Evolutionary conservation across 2,113 vertebrate species (phyloP).

Genomic region (Bothrops jararaca): DNA sequence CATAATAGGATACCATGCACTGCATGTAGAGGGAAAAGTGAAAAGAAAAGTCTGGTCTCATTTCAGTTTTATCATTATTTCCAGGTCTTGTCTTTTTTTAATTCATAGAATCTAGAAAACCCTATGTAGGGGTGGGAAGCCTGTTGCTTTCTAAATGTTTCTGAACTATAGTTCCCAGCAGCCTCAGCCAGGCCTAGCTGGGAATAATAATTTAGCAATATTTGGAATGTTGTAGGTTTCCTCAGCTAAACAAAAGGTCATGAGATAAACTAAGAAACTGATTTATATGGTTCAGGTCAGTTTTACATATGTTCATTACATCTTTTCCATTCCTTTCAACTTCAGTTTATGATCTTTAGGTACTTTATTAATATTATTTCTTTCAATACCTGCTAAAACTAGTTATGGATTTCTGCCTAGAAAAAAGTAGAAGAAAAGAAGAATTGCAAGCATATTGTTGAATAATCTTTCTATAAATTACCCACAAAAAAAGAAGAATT

Average conservation of each 20-base stretch:
- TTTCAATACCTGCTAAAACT: neutral
- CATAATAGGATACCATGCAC: slow-evolving; percentile 3
- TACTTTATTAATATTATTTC: neutral
- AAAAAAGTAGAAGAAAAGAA: neutral
- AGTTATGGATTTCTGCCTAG: neutral
- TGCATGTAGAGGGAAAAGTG: neutral
- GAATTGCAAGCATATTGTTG: neutral
- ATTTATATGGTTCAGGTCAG: neutral
- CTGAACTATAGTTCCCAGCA: neutral
- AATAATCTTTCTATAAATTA: slow-evolving; percentile 3
- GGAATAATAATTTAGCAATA: neutral
- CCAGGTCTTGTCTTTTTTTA: neutral
- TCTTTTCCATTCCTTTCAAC: neutral
- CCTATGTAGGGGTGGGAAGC: neutral
- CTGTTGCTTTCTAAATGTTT: neutral
- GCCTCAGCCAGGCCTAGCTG: neutral
- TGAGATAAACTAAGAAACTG: neutral
- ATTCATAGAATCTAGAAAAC: neutral
- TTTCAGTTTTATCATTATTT: neutral
- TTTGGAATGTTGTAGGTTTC: neutral
- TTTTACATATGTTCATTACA: neutral
- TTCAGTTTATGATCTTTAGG: neutral
- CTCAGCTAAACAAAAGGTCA: neutral
- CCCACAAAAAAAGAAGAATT: neutral
- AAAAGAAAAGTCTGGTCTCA: neutral